These are phyloP conservation scores for Graptemys geographica DNA, from an alignment of 2,797 vertebrate species.

Conservation along the genomic window DNA sequence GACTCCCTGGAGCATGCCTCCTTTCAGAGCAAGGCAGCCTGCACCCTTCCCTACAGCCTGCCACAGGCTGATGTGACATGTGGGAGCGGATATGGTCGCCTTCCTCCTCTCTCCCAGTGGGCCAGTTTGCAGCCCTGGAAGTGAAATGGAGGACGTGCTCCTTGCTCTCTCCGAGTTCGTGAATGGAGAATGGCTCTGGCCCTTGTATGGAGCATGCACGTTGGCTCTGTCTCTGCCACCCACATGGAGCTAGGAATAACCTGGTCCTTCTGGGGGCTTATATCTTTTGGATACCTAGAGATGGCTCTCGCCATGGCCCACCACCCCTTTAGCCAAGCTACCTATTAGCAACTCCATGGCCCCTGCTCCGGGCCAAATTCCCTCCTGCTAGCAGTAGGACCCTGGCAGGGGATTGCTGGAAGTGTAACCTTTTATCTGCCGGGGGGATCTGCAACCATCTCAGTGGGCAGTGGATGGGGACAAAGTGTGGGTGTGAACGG, in stretches of 20 bases:
- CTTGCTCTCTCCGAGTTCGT: background rate
- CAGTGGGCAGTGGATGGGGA: background rate
- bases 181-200: background rate
- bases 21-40: constrained; percentile 32
- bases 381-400: background rate
- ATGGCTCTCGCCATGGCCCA: too few relatives aligned
- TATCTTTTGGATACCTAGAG: background rate
- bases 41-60: background rate
- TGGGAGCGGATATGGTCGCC: too few relatives aligned
- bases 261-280: background rate
- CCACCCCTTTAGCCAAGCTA: background rate
- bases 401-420: background rate
- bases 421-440: background rate
- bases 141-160: background rate
- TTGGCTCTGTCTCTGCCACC: background rate
- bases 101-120: background rate
- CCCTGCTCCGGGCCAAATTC: too few relatives aligned
- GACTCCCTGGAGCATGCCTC: constrained; percentile 33
- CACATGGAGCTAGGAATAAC: background rate
- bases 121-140: background rate
- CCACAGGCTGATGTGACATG: background rate
- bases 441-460: background rate
- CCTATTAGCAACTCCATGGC: background rate
- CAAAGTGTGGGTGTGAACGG: too few relatives aligned
- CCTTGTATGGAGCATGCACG: background rate